A percentile compares a stretch with the other conserved stretches of the same genome.
Evolutionary conservation across 1,140 invertebrate genomes (phyloP).

Genomic region (Dinothrombium tinctorium): DNA sequence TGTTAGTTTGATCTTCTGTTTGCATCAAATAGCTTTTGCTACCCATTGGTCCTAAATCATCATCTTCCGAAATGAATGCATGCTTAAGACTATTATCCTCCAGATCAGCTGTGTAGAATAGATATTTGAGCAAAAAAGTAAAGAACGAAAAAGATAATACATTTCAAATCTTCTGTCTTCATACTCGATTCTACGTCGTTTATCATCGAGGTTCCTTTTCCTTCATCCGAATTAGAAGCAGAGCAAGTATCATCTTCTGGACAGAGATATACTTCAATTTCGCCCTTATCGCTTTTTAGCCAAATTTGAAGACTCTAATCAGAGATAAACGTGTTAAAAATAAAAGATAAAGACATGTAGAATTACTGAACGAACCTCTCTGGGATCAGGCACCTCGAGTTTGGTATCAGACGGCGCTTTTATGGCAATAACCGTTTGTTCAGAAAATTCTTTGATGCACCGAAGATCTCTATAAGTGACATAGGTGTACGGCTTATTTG

Average conservation of each 20-base stretch:
- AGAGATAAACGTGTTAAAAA: not conserved
- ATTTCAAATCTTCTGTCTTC: no score
- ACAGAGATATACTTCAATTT: constrained; percentile 80
- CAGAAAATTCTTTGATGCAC: constrained; percentile 45
- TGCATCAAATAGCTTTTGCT: no score
- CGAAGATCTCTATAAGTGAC: constrained; percentile 37
- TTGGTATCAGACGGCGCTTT: constrained; percentile 67
- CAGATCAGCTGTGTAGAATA: no score
- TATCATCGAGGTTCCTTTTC: no score
- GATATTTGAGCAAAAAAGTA: no score
- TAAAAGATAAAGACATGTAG: not conserved
- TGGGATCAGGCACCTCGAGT: constrained; percentile 36
- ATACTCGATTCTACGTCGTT: no score
- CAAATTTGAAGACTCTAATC: constrained; percentile 37
- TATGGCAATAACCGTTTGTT: constrained; percentile 70
- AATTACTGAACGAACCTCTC: constrained; percentile 6
- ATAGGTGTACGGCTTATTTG: constrained; percentile 19
- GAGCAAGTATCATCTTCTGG: constrained; percentile 53
- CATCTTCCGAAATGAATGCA: no score
- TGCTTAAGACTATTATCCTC: no score
- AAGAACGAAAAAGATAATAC: no score
- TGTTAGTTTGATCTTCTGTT: no score
- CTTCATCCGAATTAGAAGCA: not conserved
- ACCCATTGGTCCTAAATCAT: no score
- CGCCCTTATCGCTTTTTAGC: constrained; percentile 58